Conservation (phyloP, 2,797 vertebrate species). For the Falco peregrinus region DNA sequence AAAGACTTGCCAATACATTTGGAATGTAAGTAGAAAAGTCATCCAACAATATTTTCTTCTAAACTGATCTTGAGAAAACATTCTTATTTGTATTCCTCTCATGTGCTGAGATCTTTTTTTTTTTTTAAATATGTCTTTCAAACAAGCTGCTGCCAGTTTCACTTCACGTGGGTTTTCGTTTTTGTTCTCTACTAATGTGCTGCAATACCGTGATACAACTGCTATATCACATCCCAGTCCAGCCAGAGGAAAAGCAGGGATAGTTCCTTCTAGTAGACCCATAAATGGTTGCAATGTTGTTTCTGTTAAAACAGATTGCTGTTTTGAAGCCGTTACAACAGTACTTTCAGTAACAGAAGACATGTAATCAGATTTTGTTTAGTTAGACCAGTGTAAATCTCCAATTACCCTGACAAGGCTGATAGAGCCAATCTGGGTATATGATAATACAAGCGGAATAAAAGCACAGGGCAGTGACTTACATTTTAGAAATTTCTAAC, state of each 20-base stretch:
- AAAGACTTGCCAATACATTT: background rate
- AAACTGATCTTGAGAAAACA: background rate
- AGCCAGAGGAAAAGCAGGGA: background rate
- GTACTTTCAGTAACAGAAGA: background rate
- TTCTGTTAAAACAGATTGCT: background rate
- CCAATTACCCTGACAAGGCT: background rate
- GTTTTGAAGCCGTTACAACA: background rate
- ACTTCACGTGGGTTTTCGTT: background rate
- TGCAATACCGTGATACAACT: background rate
- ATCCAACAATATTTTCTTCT: background rate
- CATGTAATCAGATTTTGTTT: background rate
- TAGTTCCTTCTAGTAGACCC: conserved; percentile 1
- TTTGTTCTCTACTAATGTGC: background rate
- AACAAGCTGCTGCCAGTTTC: background rate
- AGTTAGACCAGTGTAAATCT: background rate
- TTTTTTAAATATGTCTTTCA: background rate
- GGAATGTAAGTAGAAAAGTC: background rate
- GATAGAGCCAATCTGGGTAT: background rate
- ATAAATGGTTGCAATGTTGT: background rate
- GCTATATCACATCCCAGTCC: background rate
- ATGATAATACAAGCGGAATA: background rate
- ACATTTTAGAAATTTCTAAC: background rate
- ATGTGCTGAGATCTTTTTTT: background rate
- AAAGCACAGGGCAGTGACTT: background rate
- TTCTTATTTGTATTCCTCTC: background rate